Evolutionary conservation across 1,140 invertebrate genomes (phyloP), one percentile per base, ranked within the genome.

Genomic region (Drosophila tani): DNA sequence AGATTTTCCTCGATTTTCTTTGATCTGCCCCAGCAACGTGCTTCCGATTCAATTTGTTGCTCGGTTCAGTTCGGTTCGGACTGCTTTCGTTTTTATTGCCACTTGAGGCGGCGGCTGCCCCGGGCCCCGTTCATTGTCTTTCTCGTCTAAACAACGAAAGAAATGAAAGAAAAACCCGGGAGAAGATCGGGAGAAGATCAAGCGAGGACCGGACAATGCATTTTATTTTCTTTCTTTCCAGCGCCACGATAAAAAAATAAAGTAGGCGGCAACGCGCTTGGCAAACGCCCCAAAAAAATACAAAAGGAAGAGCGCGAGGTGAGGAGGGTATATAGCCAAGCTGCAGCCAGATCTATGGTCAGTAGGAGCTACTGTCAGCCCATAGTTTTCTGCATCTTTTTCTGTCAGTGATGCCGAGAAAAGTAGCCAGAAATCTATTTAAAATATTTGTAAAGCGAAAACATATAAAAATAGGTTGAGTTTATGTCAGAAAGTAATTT

Each of bases 81-180:
- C 47, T 82, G 79, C 81, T 83, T 82, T 82, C 80, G 75, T 79
- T 83, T 83, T 85, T 85, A 85, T 85, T 85, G 82, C 82, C 82
- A 74, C 82, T 84, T 85, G 78, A 84, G 76, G 71, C 27, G 76
- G 71, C 74, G 27, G 45, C 38, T 24, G 43, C 45, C 46, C 29
- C 32, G 32, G 32, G 29, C 14, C 35, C 38, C 17, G 51, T 55
- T 47, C 29, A 38, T 35, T 49, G 32, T 46, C 64, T 29, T 43
- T 24, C 6, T 79, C 29, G 24, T 65, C 68, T 79, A 81, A 78
- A 82, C 82, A 84, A 66, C 53, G 8, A 5, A 12, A 5, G 32
- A 41, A 64, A 45, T 45, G 40, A 45, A 45, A 29, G 56, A 45
- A 41, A 58, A 29, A 41, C 19, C 12, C 1, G 32, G 5, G 15